Evolutionary conservation across 2,113 vertebrate species (phyloP).

Genomic region (Rhinogobius similis): DNA sequence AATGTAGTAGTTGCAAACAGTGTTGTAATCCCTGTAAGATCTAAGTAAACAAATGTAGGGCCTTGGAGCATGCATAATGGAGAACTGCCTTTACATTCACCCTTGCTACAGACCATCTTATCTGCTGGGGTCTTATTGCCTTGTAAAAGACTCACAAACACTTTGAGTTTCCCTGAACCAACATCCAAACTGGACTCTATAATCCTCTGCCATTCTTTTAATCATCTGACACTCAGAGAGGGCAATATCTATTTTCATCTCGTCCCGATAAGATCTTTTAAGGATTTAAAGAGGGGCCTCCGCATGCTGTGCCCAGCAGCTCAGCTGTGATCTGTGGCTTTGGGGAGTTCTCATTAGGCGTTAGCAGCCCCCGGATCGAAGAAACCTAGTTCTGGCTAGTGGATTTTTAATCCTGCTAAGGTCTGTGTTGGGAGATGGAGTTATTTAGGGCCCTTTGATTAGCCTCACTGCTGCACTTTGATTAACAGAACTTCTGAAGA

Average conservation of each 20-base stretch:
- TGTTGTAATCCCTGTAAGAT: constrained; percentile 80
- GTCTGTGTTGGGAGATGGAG: constrained; percentile 90
- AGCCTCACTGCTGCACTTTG: constrained; percentile 90
- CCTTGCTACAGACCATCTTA: constrained; percentile 56
- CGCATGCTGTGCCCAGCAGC: constrained; percentile 84
- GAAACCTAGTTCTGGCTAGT: constrained; percentile 90
- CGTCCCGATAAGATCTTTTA: constrained; percentile 94
- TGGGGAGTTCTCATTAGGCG: constrained; percentile 96
- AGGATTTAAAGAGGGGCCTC: constrained; percentile 93
- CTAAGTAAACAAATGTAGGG: constrained; percentile 81
- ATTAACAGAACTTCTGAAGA: constrained; percentile 96
- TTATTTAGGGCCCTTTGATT: constrained; percentile 99
- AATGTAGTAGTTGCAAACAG: constrained; percentile 80
- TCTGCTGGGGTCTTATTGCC: constrained; percentile 39
- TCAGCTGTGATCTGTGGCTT: constrained; percentile 94
- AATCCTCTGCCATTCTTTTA: constrained; percentile 96
- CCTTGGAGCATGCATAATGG: constrained; percentile 79
- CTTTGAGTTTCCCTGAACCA: constrained; percentile 65
- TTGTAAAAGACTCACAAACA: constrained; percentile 51
- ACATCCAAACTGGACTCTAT: constrained; percentile 77
- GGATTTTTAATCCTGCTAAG: constrained; percentile 99
- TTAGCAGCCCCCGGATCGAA: constrained; percentile 87
- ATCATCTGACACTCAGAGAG: constrained; percentile 91
- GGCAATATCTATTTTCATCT: constrained; percentile 99
- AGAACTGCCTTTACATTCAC: constrained; percentile 73